A percentile compares a stretch with the other conserved stretches of the same genome.
These are phyloP conservation scores for Lamellibrachia columna DNA, from an alignment of 2,888 invertebrate genomes.

Conservation along the genomic window DNA sequence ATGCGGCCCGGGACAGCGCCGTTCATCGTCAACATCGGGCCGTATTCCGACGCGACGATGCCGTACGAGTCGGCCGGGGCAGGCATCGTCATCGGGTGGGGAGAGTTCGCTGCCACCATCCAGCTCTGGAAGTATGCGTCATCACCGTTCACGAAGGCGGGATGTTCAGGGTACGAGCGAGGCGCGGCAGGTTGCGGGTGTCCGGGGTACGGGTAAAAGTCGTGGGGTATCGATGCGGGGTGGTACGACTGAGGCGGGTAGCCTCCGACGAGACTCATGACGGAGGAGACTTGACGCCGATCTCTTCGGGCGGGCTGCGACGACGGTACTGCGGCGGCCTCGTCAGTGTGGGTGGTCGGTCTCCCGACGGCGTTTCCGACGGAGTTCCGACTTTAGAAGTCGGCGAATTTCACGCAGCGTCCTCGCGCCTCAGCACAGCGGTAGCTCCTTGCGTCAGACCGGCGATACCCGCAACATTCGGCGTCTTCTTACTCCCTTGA, in stretches of 20 bases:
- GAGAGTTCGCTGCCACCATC: not conserved
- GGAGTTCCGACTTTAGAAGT: not conserved
- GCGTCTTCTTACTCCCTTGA: not conserved
- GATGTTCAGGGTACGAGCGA: not conserved
- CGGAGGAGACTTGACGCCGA: not conserved
- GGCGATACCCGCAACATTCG: not conserved
- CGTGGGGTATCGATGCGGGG: not conserved
- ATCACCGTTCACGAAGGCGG: not conserved
- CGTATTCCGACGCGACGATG: not conserved
- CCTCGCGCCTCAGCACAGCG: not conserved
- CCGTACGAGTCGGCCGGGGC: not conserved
- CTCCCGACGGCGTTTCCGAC: not conserved
- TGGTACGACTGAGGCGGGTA: not conserved
- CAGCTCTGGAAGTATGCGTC: not conserved
- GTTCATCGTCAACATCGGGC: slow-evolving; percentile 5
- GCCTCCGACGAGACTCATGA: not conserved
- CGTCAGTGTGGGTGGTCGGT: not conserved
- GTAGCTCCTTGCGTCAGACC: not conserved
- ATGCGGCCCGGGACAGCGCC: not conserved
- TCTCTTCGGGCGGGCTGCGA: not conserved
- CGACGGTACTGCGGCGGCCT: not conserved
- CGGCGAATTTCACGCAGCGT: not conserved
- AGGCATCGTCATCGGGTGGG: not conserved
- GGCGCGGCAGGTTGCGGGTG: not conserved
- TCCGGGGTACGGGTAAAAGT: slow-evolving; percentile 3